Evolutionary conservation across 2,888 invertebrate genomes (phyloP), one percentile per base, ranked within the genome.

Genomic region (Leptodirus hochenwartii): DNA sequence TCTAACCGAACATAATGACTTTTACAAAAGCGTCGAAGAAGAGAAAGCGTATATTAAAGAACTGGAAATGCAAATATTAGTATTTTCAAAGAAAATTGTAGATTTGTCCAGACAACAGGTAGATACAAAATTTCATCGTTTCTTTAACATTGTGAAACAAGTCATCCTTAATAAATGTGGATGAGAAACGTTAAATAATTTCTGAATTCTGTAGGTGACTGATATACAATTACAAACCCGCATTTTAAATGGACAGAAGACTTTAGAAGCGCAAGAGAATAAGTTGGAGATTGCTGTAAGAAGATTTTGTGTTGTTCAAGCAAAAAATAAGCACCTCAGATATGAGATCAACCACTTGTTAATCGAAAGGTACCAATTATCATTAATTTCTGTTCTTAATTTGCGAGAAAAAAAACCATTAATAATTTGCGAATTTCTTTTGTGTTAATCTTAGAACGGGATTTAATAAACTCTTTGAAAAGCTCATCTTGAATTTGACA

Each of bases 401-500:
- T 8, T 20, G 8, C 8, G 20, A 9, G 8, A 8, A 20, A n/a
- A 20, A 20, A 20, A 20, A 20, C n/a, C n/a, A 20, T 9, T 20
- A 20, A 20, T 20, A 9, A 9, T 20, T n/a, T n/a, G n/a, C n/a
- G n/a, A 8, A 24, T 15, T 14, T 29, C 4, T 5, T 13, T 25
- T 14, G n/a, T 26, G 20, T 8, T 8, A 8, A n/a, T 27, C 24
- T 15, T 41, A 72, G 90, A 16, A 66, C 73, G 14, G 73, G 74
- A 41, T 91, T 88, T 54, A 88, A 88, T 51, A 61, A 66, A 4
- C 61, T 80, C 36, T 85, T 85, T 72, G 72, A 76, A 47, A 71
- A 72, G 42, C 64, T 85, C 45, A 68, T 80, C 22, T 68, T 68
- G 26, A 72, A 80, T 31, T 61, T 87, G 28, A 73, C 73, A 47